phyloP scores from a whole-genome alignment of 2,113 vertebrate species.

The Scopus umbretta region DNA sequence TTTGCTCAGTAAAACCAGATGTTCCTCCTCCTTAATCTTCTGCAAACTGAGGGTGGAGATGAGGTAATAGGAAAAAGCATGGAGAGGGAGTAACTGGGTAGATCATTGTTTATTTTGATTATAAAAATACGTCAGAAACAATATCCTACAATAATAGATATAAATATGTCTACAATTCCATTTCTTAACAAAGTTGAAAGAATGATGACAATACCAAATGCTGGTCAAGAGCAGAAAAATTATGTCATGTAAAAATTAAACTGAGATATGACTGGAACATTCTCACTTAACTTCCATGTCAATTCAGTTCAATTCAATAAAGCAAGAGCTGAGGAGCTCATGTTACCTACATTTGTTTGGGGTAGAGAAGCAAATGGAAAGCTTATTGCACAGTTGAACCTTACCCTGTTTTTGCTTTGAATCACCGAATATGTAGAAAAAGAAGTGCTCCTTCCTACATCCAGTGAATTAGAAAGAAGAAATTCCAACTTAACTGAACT shows the following conservation, averaged over 20 bases:
- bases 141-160: background rate
- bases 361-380: background rate
- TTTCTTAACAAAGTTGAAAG: background rate
- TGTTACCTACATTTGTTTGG: background rate
- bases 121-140: background rate
- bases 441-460: background rate
- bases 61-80: slow-evolving; percentile 5
- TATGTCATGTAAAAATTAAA: background rate
- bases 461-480: background rate
- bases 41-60: background rate
- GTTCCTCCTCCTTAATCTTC: background rate
- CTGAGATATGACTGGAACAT: background rate
- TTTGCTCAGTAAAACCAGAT: slow-evolving; percentile 35
- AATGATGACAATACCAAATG: background rate
- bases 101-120: background rate
- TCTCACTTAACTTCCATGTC: background rate
- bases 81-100: background rate
- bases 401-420: background rate
- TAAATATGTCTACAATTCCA: background rate
- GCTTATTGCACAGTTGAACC: background rate
- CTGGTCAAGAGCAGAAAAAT: background rate
- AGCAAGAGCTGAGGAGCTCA: background rate
- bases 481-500: background rate
- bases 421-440: background rate
- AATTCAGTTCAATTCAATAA: background rate